Evolutionary conservation across 2,888 invertebrate genomes (phyloP).

Genomic region (Netelia fuscicornis): DNA sequence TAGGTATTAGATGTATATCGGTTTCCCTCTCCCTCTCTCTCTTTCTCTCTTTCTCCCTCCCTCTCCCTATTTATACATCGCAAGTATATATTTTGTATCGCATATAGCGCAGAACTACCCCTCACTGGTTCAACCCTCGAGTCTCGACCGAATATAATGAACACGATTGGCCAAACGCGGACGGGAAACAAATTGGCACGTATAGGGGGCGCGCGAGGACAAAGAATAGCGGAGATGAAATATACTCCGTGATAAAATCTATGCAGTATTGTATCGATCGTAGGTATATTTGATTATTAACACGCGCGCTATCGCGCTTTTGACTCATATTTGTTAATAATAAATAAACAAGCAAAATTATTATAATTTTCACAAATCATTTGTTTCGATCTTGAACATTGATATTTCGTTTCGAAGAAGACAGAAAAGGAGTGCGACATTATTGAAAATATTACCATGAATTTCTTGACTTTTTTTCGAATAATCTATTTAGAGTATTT

Average conservation of each 20-base stretch:
- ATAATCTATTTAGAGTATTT: too few relatives aligned
- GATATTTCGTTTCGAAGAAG: too few relatives aligned
- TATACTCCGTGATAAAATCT: conserved; percentile 30
- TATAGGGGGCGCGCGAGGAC: not conserved
- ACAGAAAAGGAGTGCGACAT: too few relatives aligned
- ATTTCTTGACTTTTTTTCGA: too few relatives aligned
- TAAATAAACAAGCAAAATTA: too few relatives aligned
- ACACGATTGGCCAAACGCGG: conserved; percentile 57
- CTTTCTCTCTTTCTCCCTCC: too few relatives aligned
- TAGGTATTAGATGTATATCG: conserved; percentile 38
- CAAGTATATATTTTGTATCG: conserved; percentile 44
- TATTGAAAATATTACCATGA: too few relatives aligned
- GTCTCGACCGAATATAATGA: conserved; percentile 60
- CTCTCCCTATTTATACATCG: not conserved
- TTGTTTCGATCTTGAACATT: too few relatives aligned
- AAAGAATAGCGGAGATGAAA: conserved; percentile 41
- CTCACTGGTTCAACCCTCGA: conserved; percentile 49
- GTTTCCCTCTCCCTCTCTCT: not conserved
- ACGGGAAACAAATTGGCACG: conserved; percentile 58
- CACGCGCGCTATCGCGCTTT: not conserved
- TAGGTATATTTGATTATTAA: not conserved
- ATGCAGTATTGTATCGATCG: conserved; percentile 3
- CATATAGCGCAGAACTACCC: conserved; percentile 45
- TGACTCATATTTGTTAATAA: too few relatives aligned
- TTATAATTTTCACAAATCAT: too few relatives aligned